Evolutionary conservation across 1,140 invertebrate genomes (phyloP).

Genomic region (Leptoteleia sp.): DNA sequence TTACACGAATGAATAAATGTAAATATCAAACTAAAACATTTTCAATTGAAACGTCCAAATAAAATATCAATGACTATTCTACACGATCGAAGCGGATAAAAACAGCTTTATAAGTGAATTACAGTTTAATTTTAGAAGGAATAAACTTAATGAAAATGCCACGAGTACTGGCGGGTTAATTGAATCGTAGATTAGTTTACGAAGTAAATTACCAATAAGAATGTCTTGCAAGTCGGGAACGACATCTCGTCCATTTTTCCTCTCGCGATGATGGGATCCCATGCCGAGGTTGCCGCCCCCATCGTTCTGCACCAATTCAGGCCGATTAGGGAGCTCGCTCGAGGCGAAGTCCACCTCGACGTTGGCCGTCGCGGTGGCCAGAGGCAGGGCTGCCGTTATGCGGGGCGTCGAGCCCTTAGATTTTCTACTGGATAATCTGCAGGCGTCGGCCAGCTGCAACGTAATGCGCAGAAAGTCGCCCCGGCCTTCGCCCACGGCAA

Average conservation of each 20-base stretch:
- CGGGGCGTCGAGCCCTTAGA: slow-evolving; percentile 77
- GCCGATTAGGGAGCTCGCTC: slow-evolving; percentile 86
- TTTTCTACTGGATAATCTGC: slow-evolving; percentile 79
- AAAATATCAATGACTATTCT: no score
- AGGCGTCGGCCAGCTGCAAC: slow-evolving; percentile 86
- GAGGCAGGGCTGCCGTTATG: slow-evolving; percentile 80
- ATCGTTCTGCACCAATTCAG: slow-evolving; percentile 93
- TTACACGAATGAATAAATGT: no score
- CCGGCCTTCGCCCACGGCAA: slow-evolving; percentile 92
- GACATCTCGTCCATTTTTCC: slow-evolving; percentile 84
- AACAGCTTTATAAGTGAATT: no score
- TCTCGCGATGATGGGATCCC: slow-evolving; percentile 82
- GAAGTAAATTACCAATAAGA: slow-evolving; percentile 84
- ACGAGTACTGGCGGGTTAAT: no score
- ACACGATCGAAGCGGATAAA: no score
- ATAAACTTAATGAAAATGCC: no score
- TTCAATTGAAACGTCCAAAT: no score
- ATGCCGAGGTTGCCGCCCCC: slow-evolving; percentile 83
- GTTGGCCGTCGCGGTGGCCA: slow-evolving; percentile 91
- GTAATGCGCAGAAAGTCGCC: slow-evolving; percentile 89
- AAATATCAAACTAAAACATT: no score
- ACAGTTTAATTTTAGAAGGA: no score
- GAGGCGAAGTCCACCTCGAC: slow-evolving; percentile 95
- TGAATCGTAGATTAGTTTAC: not conserved
- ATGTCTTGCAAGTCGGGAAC: slow-evolving; percentile 88